A percentile compares a stretch with the other conserved stretches of the same genome.
Evolutionary conservation across 2,797 vertebrate species (phyloP).

Genomic region (Bucorvus abyssinicus): DNA sequence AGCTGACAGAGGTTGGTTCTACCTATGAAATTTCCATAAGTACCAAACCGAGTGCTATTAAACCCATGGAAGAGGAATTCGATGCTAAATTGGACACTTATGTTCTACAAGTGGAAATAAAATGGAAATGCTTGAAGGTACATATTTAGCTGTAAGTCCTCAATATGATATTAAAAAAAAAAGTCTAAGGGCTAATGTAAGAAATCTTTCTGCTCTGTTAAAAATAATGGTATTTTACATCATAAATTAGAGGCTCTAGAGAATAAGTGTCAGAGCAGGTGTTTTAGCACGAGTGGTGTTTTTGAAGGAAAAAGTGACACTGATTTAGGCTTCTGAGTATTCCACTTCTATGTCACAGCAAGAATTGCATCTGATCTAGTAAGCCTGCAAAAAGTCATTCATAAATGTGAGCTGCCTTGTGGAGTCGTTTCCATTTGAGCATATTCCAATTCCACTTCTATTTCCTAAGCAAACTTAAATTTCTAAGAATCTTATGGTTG

Average conservation of each 20-base stretch:
- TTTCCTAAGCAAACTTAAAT: not conserved
- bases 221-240: conserved; percentile 21
- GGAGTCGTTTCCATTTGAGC: not conserved
- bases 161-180: not conserved
- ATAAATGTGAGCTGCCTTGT: not conserved
- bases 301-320: rapidly evolving
- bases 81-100: conserved; percentile 58
- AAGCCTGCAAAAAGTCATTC: not conserved
- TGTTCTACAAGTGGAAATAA: conserved; percentile 17
- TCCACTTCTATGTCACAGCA: not conserved
- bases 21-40: conserved; percentile 61
- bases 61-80: conserved; percentile 59
- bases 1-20: conserved; percentile 50
- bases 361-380: not conserved
- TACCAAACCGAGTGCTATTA: conserved; percentile 63
- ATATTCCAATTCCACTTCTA: not conserved
- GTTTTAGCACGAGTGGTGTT: not conserved
- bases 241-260: conserved; percentile 13
- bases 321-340: not conserved
- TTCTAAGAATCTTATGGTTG: not conserved
- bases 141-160: conserved; percentile 8
- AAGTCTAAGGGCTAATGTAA: not conserved
- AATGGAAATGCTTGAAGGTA: conserved; percentile 56
- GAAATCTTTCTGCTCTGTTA: conserved; percentile 27
- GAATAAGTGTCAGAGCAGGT: not conserved